These are phyloP conservation scores for Gymnogyps californianus DNA, from an alignment of 2,113 vertebrate genomes.

Conservation along the genomic window DNA sequence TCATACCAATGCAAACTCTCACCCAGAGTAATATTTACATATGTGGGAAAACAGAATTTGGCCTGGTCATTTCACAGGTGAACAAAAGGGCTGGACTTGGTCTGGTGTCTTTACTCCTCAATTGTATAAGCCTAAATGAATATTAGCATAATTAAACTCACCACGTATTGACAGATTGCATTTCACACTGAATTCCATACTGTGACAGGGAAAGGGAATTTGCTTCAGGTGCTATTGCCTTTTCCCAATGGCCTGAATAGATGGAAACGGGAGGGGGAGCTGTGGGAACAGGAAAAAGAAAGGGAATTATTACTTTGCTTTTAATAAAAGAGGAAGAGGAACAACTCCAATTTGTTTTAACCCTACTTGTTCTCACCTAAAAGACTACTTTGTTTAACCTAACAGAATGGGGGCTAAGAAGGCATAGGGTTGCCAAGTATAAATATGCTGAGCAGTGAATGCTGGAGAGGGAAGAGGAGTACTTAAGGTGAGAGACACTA, in stretches of 20 bases:
- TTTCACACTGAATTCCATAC: neutral
- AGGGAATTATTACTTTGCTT: neutral
- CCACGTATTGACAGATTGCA: neutral
- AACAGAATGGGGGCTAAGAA: neutral
- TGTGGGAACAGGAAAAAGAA: conserved; percentile 19
- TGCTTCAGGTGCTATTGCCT: neutral
- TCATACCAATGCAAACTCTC: neutral
- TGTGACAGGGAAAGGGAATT: neutral
- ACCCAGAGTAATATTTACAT: neutral
- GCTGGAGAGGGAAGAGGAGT: neutral
- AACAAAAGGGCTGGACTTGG: neutral
- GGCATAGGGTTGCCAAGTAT: neutral
- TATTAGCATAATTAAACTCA: neutral
- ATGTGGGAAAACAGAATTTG: neutral
- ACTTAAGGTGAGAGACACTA: neutral
- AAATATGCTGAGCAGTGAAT: neutral
- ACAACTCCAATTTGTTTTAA: neutral
- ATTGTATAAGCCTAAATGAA: neutral
- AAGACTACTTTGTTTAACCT: neutral
- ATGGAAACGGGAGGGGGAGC: conserved; percentile 29
- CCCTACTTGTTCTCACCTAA: neutral
- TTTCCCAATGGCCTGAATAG: neutral
- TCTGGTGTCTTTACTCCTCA: neutral
- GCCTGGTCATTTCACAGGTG: neutral
- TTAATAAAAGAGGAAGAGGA: neutral